Evolutionary conservation across 2,797 vertebrate genomes (phyloP), one percentile per base, ranked within the genome.

Genomic region (Malacoraja senta): DNA sequence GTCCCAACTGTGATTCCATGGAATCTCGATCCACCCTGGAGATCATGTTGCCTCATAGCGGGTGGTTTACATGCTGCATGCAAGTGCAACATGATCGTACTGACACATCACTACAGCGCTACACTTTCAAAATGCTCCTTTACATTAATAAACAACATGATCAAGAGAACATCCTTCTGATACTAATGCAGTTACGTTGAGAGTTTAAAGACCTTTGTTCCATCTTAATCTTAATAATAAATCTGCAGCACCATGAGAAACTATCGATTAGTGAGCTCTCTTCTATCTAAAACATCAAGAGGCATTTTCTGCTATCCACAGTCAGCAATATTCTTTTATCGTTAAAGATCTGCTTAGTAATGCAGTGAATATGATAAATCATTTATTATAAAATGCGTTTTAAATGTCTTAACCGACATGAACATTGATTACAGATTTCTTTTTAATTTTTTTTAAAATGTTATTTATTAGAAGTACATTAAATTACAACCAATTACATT

Each of bases 231-330:
- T 35, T 88, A 78, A 78, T 78, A 77, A 77, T 77, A 35, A 68
- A 65, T 35, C 35, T 88, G n/a, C 61, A 88, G 19, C 84, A 78
- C n/a, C 77, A 35, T 88, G 61, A 68, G 17, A 88, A 88, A 88
- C 63, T 65, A 65, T 32, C 19, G 26, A 63, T 86, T 32, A 65
- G 61, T 24, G 71, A 74, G 19, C 6, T n/a, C 29, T 32, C 17
- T 61, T 35, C 15, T 29, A 86, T 63, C 7, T 63, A 63, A 63
- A 86, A 10, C 80, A 3, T 53, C 80, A 83, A 83, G 81, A 19
- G 17, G 15, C 17, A 80, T 44, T 80, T 38, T 53, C 44, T 53
- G 44, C 80, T 26, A 53, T 10, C 26, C 12, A 58, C 21, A 58
- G 21, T 53, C 38, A n/a, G 26, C 4, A 61, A n/a, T 63, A 7